These are phyloP conservation scores for Rhipidura dahli DNA, from an alignment of 2,113 vertebrate genomes.

Conservation along the genomic window DNA sequence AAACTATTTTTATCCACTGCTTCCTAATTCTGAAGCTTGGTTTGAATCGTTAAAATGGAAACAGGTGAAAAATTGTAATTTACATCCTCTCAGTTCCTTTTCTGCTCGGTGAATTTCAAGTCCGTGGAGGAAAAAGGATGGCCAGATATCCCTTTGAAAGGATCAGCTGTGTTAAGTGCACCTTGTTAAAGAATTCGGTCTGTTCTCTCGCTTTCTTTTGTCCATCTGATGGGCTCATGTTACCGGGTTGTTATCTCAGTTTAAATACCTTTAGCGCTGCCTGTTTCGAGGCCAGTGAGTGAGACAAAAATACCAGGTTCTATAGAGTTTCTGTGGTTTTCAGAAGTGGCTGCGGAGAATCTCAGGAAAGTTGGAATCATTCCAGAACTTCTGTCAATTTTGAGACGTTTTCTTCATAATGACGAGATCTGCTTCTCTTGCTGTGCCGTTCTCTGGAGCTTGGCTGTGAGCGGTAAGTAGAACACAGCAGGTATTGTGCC, in stretches of 20 bases:
- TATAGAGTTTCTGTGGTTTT: neutral
- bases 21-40: neutral
- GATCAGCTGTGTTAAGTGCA: neutral
- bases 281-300: neutral
- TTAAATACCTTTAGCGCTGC: neutral
- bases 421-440: constrained; percentile 55
- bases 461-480: constrained; percentile 68
- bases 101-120: neutral
- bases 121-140: neutral
- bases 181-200: neutral
- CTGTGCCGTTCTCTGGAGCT: constrained; percentile 70
- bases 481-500: neutral
- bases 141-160: neutral
- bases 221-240: neutral
- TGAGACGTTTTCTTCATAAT: constrained; percentile 27
- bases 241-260: neutral
- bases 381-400: constrained; percentile 47
- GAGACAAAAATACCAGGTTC: neutral
- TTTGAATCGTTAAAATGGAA: neutral
- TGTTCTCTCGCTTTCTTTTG: neutral
- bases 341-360: constrained; percentile 21
- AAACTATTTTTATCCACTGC: neutral
- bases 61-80: neutral
- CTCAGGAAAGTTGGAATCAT: constrained; percentile 48
- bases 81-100: neutral